Base-by-base conservation (phyloP, 2,797 vertebrate species). In the Chaunax sp. region DNA sequence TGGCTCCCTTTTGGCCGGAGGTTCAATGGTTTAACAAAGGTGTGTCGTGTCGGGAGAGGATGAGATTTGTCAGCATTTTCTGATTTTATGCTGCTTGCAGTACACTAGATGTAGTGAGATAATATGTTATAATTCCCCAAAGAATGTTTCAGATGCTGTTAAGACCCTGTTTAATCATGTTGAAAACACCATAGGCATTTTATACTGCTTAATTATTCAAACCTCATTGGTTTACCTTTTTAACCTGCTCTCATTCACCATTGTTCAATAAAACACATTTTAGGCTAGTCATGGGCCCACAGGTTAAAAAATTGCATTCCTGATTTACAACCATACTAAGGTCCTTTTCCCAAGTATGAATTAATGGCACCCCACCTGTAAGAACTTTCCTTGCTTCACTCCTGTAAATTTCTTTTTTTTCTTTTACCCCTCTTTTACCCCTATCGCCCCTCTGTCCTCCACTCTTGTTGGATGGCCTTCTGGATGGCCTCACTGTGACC, bases 11-110 rank as follows among this genome's bases (percentile, higher is more conserved):
- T 2, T 54, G n/a, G n/a, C 45, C 20, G 67, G 43, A 19, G 26
- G 43, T 49, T 51, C 26, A 64, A 15, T 3, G 44, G 26, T 50
- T 20, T 51, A 28, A 62, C 52, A 57, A 45, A 69, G 58, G 71
- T 64, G 64, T 78, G 66, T 74, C n/a, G 0, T 44, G 35, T 59
- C 30, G 62, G 35, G n/a, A 26, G 5, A 33, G 22, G 33, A 23
- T 51, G 35, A 26, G 64, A 57, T 45, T 30, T 59, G 35, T 40
- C 59, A 14, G 47, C 53, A 30, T 19, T 49, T 20, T 44, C 19
- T 10, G 55, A 22, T 64, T 77, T 6, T 37, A 26, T 59, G n/a
- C 30, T 25, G 33, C 26, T 25, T 35, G n/a, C 22, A 56, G 13
- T 55, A 15, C 1, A 41, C 11, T 22, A 35, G 15, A 19, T 45